Evolutionary conservation across 2,888 invertebrate genomes (phyloP).

Genomic region (Aethes cnicana): DNA sequence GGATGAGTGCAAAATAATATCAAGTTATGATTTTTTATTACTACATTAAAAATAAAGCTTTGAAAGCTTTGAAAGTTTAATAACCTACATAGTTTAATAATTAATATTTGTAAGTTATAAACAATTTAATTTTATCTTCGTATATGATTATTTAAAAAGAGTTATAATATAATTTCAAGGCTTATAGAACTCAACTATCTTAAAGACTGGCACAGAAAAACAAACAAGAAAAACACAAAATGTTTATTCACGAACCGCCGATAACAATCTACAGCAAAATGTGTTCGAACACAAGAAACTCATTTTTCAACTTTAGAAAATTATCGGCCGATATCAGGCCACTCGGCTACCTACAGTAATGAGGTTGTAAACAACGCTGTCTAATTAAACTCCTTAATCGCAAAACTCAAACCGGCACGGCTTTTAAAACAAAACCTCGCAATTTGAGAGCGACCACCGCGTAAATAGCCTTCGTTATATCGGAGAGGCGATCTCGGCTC

Average conservation of each 20-base stretch:
- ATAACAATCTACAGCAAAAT: constrained; percentile 65
- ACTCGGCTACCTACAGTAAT: constrained; percentile 70
- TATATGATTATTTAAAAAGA: no score
- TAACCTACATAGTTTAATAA: no score
- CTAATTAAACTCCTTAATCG: constrained; percentile 83
- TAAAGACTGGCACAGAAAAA: neutral
- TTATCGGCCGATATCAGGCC: constrained; percentile 76
- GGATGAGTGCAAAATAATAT: no score
- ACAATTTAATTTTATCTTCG: no score
- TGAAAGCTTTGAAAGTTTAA: no score
- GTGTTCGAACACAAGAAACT: constrained; percentile 64
- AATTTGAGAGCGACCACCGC: constrained; percentile 78
- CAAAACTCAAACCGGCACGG: constrained; percentile 81
- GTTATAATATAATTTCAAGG: no score
- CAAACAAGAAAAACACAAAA: constrained; percentile 35
- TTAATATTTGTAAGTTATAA: no score
- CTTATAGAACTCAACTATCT: neutral
- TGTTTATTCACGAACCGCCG: constrained; percentile 63
- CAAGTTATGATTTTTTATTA: no score
- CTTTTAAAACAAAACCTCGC: constrained; percentile 82
- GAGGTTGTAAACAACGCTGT: constrained; percentile 81
- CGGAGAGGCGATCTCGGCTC: constrained; percentile 81
- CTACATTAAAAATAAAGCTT: no score
- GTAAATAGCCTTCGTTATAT: constrained; percentile 80
- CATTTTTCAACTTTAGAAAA: constrained; percentile 78